phyloP scores from a whole-genome alignment of 1,140 invertebrate genomes.

The Hycleus cichorii region DNA sequence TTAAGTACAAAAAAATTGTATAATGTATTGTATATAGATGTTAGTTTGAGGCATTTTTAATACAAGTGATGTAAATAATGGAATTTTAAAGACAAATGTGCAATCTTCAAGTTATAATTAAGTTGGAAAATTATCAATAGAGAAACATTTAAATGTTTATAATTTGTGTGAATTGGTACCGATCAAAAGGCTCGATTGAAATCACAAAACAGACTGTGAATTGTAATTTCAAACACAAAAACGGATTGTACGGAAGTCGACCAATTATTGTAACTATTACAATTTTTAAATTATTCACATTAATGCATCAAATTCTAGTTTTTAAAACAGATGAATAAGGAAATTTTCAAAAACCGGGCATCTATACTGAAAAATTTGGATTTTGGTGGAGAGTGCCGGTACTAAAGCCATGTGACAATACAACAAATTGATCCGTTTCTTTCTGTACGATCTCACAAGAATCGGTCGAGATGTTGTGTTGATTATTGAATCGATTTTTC shows the following conservation, averaged over 20 bases:
- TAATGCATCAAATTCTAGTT: slow-evolving; percentile 14
- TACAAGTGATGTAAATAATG: slow-evolving; percentile 30
- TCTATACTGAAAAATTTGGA: background rate
- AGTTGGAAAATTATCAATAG: background rate
- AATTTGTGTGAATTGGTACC: background rate
- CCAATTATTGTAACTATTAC: slow-evolving; percentile 19
- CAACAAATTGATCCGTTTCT: slow-evolving; percentile 9
- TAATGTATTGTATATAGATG: slow-evolving; percentile 37
- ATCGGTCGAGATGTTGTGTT: slow-evolving; percentile 13
- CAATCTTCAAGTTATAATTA: slow-evolving; percentile 31
- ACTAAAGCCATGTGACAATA: slow-evolving; percentile 20
- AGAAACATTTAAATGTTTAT: background rate
- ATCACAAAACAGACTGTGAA: slow-evolving; percentile 23
- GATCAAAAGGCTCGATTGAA: background rate
- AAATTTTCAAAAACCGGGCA: background rate
- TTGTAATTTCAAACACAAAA: slow-evolving; percentile 16
- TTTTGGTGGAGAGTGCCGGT: slow-evolving; percentile 7
- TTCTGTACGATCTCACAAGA: no score
- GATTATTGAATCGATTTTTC: slow-evolving; percentile 19
- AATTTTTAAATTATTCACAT: slow-evolving; percentile 16
- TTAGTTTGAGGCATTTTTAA: slow-evolving; percentile 33
- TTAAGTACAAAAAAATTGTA: slow-evolving; percentile 39
- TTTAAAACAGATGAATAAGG: background rate
- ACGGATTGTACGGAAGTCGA: slow-evolving; percentile 20
- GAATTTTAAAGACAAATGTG: slow-evolving; percentile 32